These are phyloP conservation scores for Danio jaintianensis DNA, from an alignment of 2,797 vertebrate species.

Conservation along the genomic window DNA sequence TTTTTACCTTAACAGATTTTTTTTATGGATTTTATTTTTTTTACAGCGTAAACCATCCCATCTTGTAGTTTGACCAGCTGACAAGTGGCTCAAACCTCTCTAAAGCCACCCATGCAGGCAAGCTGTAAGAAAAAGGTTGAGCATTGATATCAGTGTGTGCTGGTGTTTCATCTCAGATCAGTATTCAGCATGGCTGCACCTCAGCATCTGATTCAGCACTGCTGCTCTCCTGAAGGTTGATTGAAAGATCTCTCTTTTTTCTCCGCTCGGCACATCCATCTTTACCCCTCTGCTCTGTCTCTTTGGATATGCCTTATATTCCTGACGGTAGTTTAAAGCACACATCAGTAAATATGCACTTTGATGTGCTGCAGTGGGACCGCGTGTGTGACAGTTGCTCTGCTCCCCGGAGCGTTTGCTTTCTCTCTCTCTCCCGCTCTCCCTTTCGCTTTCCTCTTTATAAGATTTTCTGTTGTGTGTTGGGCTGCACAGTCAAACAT, in stretches of 20 bases:
- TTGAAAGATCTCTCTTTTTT: slow-evolving; percentile 37
- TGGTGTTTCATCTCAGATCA: slow-evolving; percentile 51
- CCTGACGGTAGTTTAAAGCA: slow-evolving; percentile 39
- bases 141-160: background rate
- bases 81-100: background rate
- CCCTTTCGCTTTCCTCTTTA: background rate
- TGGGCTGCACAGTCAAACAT: background rate
- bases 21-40: too few relatives aligned
- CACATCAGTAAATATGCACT: slow-evolving; percentile 51
- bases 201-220: slow-evolving; percentile 38
- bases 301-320: slow-evolving; percentile 43
- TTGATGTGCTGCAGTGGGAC: slow-evolving; percentile 38
- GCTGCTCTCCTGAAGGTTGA: slow-evolving; percentile 10
- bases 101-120: background rate
- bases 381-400: slow-evolving; percentile 37
- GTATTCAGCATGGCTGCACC: slow-evolving; percentile 53
- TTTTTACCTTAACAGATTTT: too few relatives aligned
- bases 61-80: background rate
- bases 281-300: slow-evolving; percentile 41
- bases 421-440: background rate
- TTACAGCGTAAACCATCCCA: too few relatives aligned
- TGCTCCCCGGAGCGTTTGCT: slow-evolving; percentile 2
- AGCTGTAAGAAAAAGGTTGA: background rate
- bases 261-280: slow-evolving; percentile 31
- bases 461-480: slow-evolving; percentile 32